A percentile compares a stretch with the other conserved stretches of the same genome.
These are phyloP conservation scores for Elegia similella DNA, from an alignment of 2,888 invertebrate species.

Conservation along the genomic window DNA sequence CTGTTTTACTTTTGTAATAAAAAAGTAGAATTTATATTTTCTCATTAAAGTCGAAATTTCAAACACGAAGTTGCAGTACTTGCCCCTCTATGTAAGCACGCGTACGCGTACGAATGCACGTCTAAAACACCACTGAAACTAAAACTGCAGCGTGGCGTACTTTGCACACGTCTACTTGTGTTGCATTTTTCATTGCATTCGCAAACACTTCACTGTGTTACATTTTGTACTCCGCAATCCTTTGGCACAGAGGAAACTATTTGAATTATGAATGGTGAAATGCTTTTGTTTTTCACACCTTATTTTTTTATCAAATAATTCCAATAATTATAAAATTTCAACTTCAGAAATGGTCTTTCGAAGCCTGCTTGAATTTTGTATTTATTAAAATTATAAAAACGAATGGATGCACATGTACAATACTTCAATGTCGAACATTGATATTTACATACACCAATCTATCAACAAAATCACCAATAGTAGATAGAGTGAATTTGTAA, in stretches of 20 bases:
- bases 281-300: not conserved
- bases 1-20: too few relatives aligned
- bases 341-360: too few relatives aligned
- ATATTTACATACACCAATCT: too few relatives aligned
- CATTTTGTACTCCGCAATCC: not conserved
- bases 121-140: slow-evolving; percentile 3
- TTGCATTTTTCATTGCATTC: slow-evolving; percentile 7
- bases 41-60: not conserved
- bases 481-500: too few relatives aligned
- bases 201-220: slow-evolving; percentile 6
- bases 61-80: not conserved
- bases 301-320: too few relatives aligned
- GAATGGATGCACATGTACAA: too few relatives aligned
- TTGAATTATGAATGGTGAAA: not conserved
- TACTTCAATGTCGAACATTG: too few relatives aligned
- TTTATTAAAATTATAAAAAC: too few relatives aligned
- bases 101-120: not conserved
- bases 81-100: not conserved
- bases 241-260: slow-evolving; percentile 3
- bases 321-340: too few relatives aligned
- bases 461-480: too few relatives aligned
- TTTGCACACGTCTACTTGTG: not conserved
- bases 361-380: too few relatives aligned
- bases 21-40: too few relatives aligned
- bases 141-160: not conserved